Conservation (phyloP, 2,888 invertebrate genomes). For the Tridacna crocea region DNA sequence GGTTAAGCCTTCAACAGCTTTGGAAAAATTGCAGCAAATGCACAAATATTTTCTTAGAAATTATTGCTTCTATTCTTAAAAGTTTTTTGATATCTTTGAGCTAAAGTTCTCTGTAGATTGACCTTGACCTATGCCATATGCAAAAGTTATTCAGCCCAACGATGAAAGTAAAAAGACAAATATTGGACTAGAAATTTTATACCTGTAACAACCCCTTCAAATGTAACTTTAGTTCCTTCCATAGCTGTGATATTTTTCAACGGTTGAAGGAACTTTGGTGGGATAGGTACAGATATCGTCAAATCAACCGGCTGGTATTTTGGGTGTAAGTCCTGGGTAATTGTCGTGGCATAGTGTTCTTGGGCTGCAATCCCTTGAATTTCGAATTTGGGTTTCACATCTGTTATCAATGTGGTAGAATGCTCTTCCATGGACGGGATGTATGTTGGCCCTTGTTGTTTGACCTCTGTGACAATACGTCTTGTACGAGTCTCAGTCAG, state of each 20-base stretch:
- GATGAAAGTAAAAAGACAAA: too few species aligned
- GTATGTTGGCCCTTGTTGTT: constrained; percentile 66
- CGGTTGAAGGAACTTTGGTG: constrained; percentile 86
- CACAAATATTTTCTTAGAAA: too few species aligned
- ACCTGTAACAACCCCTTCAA: constrained; percentile 94
- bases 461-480: constrained; percentile 63
- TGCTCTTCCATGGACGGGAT: constrained; percentile 71
- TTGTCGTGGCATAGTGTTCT: constrained; percentile 75
- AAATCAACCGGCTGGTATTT: constrained; percentile 82
- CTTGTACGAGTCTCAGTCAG: constrained; percentile 77
- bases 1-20: too few species aligned
- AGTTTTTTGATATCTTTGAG: too few species aligned
- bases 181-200: too few species aligned
- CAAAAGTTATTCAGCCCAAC: too few species aligned
- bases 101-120: too few species aligned
- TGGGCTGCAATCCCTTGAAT: constrained; percentile 60
- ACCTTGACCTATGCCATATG: too few species aligned
- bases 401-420: constrained; percentile 73
- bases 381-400: constrained; percentile 69
- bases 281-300: constrained; percentile 81
- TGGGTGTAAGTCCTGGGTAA: constrained; percentile 75
- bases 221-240: constrained; percentile 96
- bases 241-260: constrained; percentile 94
- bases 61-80: too few species aligned
- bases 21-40: too few species aligned